Conservation (phyloP, 37 sponge, comb jelly and placozoan species). For the Spongilla lacustris region DNA sequence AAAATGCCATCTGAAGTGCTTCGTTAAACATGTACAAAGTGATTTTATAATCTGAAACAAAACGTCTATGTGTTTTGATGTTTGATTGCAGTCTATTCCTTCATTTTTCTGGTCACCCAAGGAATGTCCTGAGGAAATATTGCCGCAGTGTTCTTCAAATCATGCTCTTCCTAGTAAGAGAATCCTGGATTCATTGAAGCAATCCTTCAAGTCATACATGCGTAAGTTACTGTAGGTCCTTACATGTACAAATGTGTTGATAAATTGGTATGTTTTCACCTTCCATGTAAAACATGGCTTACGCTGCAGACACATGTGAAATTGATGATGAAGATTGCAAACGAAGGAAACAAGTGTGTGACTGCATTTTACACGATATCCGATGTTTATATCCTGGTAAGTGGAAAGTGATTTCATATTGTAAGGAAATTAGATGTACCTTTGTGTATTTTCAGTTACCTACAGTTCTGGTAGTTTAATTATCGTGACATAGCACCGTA, state of each 20-base stretch:
- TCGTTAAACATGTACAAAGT: too few species aligned
- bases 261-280: neutral
- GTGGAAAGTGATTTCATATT: too few species aligned
- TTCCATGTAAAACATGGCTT: neutral
- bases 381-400: neutral
- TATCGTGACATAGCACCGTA: too few species aligned
- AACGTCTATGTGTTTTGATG: neutral
- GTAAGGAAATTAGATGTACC: too few species aligned
- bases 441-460: too few species aligned
- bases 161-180: neutral
- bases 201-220: neutral
- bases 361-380: neutral
- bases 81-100: neutral
- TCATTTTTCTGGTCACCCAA: neutral
- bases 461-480: too few species aligned
- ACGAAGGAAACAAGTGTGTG: neutral
- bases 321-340: neutral
- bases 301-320: neutral
- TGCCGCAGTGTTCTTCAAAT: neutral
- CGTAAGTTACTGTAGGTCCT: neutral
- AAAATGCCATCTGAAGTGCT: too few species aligned
- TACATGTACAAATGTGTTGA: neutral
- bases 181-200: neutral
- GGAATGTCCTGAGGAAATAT: constrained; percentile 9
- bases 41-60: too few species aligned